Evolutionary conservation across 2,888 invertebrate genomes (phyloP).

Genomic region (Tupiocoris notatus): DNA sequence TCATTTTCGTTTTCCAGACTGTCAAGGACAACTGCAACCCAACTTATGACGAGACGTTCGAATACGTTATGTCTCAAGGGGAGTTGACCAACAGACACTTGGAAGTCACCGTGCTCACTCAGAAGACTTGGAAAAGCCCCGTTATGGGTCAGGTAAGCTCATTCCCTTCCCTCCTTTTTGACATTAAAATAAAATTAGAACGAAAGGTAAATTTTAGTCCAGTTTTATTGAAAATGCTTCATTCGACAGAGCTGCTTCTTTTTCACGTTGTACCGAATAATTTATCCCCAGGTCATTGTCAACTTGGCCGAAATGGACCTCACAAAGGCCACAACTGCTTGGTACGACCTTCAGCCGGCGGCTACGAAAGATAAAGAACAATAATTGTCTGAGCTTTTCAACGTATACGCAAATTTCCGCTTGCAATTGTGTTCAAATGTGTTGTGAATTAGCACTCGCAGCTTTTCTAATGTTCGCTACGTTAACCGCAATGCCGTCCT

Average conservation of each 20-base stretch:
- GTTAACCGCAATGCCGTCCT: not conserved
- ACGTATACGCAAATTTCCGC: not conserved
- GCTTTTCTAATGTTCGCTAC: not conserved
- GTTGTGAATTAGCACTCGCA: not conserved
- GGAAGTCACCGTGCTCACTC: slow-evolving; percentile 84
- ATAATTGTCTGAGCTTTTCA: not conserved
- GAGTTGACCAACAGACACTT: slow-evolving; percentile 75
- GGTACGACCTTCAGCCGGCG: slow-evolving; percentile 71
- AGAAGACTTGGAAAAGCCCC: slow-evolving; percentile 81
- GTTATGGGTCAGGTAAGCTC: slow-evolving; percentile 72
- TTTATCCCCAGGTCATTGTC: slow-evolving; percentile 62
- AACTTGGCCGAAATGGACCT: slow-evolving; percentile 67
- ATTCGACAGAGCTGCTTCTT: too few relatives aligned
- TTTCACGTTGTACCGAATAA: too few relatives aligned
- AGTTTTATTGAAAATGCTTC: too few relatives aligned
- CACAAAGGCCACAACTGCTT: slow-evolving; percentile 67
- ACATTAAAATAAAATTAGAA: too few relatives aligned
- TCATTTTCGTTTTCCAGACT: slow-evolving; percentile 55
- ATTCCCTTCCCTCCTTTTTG: too few relatives aligned
- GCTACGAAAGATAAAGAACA: slow-evolving; percentile 43
- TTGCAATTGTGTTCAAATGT: not conserved
- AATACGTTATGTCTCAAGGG: slow-evolving; percentile 78
- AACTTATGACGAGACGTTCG: slow-evolving; percentile 85
- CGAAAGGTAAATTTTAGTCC: too few relatives aligned
- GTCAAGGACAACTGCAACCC: slow-evolving; percentile 89